These are phyloP conservation scores for Melipona bicolor DNA, from an alignment of 2,888 invertebrate genomes.

Conservation along the genomic window DNA sequence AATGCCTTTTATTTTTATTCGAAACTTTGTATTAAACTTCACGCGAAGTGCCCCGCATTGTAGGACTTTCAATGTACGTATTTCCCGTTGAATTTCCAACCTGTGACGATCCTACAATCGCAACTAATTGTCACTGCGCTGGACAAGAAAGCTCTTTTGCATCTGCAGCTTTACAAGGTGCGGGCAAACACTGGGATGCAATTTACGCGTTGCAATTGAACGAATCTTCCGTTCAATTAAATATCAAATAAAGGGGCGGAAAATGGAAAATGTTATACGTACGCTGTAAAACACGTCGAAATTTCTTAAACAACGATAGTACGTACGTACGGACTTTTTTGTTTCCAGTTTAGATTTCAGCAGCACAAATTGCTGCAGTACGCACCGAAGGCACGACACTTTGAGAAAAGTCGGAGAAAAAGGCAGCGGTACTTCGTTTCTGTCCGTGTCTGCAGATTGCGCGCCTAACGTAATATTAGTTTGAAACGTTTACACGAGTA, in stretches of 20 bases:
- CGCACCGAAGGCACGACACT: background rate
- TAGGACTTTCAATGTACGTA: background rate
- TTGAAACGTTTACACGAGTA: constrained; percentile 46
- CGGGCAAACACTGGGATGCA: background rate
- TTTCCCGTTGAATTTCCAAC: background rate
- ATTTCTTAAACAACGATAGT: too few relatives aligned
- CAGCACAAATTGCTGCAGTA: background rate
- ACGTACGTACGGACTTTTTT: background rate
- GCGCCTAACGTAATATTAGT: constrained; percentile 42
- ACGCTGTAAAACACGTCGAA: background rate
- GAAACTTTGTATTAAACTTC: constrained; percentile 6
- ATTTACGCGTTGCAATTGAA: background rate
- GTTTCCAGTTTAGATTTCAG: background rate
- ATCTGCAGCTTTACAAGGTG: background rate
- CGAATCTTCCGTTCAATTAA: too few relatives aligned
- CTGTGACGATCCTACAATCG: background rate
- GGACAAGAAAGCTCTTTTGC: background rate
- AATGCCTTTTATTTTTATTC: constrained; percentile 3
- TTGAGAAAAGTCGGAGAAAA: constrained; percentile 2
- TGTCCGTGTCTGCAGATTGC: constrained; percentile 26
- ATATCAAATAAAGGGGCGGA: too few relatives aligned
- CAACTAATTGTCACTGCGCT: background rate
- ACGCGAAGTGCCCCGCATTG: background rate
- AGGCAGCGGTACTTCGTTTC: constrained; percentile 16
- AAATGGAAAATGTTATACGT: background rate